Evolutionary conservation across 2,888 invertebrate species (phyloP).

Genomic region (Seira sanloemensis): DNA sequence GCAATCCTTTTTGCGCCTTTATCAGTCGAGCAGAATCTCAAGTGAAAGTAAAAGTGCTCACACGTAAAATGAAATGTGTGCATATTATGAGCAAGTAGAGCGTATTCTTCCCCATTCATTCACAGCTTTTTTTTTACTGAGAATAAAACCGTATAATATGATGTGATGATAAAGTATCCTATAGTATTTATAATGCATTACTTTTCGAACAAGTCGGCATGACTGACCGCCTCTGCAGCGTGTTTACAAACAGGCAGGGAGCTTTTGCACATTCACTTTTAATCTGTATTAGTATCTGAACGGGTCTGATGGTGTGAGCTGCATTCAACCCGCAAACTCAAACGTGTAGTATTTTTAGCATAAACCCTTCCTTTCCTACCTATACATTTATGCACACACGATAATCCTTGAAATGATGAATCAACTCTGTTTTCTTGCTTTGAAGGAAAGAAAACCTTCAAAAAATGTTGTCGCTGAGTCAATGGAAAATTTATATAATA

Average conservation of each 20-base stretch:
- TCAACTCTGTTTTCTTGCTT: background rate
- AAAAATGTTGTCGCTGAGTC: background rate
- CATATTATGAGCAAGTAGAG: too few species aligned
- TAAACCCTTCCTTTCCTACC: background rate
- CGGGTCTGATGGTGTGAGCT: too few species aligned
- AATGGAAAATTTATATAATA: background rate
- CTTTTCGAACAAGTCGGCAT: background rate
- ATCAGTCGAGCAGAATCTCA: background rate
- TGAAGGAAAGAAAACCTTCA: background rate
- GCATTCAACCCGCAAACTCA: background rate
- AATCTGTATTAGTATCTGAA: too few species aligned
- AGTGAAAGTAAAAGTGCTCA: background rate
- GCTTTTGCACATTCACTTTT: background rate
- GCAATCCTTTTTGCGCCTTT: background rate
- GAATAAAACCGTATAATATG: too few species aligned
- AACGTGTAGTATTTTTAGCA: background rate
- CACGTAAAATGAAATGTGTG: too few species aligned
- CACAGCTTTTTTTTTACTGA: too few species aligned
- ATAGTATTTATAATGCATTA: too few species aligned
- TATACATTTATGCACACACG: background rate
- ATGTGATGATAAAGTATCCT: too few species aligned
- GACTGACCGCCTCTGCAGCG: background rate
- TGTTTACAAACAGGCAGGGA: background rate
- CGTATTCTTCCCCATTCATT: too few species aligned
- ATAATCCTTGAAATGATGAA: background rate